Percentiles rank a stretch among this genome's conserved stretches.
phyloP scores from a whole-genome alignment of 2,113 vertebrate genomes.

The Melanerpes formicivorus region DNA sequence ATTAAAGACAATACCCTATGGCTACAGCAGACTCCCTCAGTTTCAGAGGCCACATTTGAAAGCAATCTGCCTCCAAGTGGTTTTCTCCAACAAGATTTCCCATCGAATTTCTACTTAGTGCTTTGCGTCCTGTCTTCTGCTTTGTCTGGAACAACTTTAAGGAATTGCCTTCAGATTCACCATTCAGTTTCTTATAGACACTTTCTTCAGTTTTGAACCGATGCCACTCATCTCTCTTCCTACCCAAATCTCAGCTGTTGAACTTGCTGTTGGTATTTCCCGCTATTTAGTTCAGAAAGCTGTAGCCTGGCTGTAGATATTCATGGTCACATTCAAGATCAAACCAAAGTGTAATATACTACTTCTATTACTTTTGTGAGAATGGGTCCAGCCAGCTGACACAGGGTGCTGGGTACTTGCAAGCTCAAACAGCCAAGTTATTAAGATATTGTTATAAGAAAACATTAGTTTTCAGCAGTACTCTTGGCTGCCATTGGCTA shows the following conservation, averaged over 20 bases:
- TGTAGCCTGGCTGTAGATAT: not conserved
- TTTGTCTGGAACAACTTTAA: not conserved
- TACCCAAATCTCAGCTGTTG: not conserved
- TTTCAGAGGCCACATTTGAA: constrained; percentile 33
- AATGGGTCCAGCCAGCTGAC: constrained; percentile 36
- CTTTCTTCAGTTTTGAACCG: not conserved
- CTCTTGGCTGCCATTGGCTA: not conserved
- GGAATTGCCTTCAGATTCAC: not conserved
- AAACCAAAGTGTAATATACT: not conserved
- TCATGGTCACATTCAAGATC: not conserved
- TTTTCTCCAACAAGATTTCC: constrained; percentile 17
- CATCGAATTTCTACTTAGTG: not conserved
- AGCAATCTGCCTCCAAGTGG: not conserved
- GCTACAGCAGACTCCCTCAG: not conserved
- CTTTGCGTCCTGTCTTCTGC: not conserved
- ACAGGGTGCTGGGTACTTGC: not conserved
- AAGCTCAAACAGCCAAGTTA: constrained; percentile 1
- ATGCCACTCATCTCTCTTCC: not conserved
- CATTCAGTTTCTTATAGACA: not conserved
- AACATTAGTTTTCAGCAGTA: not conserved
- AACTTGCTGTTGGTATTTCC: not conserved
- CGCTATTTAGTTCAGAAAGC: not conserved
- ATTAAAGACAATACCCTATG: not conserved
- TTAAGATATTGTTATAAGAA: not conserved
- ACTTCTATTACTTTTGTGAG: not conserved